phyloP scores from a whole-genome alignment of 2,113 vertebrate species.

The Melanerpes aurifrons region DNA sequence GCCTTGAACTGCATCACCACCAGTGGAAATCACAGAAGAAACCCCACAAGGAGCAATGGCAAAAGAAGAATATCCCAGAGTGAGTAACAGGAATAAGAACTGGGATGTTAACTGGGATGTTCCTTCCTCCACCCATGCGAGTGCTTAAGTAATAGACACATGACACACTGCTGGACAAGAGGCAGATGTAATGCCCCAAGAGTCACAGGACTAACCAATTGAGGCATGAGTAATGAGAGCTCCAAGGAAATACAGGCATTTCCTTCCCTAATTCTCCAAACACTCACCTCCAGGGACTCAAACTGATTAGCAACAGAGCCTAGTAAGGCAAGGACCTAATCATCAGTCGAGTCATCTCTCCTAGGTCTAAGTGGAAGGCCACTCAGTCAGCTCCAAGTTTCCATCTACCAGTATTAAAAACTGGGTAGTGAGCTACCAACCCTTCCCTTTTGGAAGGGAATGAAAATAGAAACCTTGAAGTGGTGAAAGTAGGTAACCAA shows the following conservation, averaged over 20 bases:
- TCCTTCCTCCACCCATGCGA: not conserved
- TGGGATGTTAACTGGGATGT: not conserved
- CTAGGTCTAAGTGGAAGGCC: not conserved
- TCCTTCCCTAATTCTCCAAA: constrained; percentile 13
- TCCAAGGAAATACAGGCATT: constrained; percentile 9
- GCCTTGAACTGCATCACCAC: not conserved
- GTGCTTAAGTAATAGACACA: not conserved
- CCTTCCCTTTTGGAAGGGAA: constrained; percentile 2
- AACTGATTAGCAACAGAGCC: not conserved
- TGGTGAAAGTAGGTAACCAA: not conserved
- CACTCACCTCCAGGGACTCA: not conserved
- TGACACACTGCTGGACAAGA: not conserved
- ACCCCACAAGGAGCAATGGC: not conserved
- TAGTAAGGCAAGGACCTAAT: not conserved
- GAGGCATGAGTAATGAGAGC: not conserved
- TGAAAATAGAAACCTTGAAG: constrained; percentile 18
- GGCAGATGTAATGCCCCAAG: not conserved
- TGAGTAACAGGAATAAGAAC: not conserved
- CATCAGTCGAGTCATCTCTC: accelerated
- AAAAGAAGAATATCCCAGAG: not conserved
- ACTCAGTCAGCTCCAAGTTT: not conserved
- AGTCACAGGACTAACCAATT: not conserved
- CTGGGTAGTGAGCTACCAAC: not conserved
- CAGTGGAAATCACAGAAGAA: not conserved
- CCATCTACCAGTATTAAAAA: not conserved